Base-by-base conservation (phyloP, 1,140 invertebrate species). In the Copidosoma floridanum region DNA sequence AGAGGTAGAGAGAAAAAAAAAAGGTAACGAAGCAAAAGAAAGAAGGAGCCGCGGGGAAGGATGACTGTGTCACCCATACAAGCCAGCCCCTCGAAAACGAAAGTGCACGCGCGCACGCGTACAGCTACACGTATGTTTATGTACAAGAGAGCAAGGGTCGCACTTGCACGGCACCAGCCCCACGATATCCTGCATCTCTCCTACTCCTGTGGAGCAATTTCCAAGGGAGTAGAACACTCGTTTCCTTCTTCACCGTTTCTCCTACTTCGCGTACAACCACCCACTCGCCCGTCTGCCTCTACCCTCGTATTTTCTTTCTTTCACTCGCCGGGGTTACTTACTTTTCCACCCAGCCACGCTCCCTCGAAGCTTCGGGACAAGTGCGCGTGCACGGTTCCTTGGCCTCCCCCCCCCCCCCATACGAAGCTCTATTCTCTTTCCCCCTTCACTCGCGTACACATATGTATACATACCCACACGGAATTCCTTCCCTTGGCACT, bases 61-160 rank as follows among this genome's bases (percentile, higher is more conserved):
- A 51, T 57, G 62, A 61, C 46, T 62, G 54, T 65, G 46, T 55
- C 58, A 61, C 65, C 61, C 65, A 66, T 63, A 68, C 67, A 53
- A 38, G 51, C 43, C 51, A 66, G 66, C 64, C 65, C 66, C 71
- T 67, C 69, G 63, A 69, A 71, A 72, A 66, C 65, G 64, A 69
- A 70, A 69, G 65, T 69, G 67, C 68, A 69, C 65, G 64, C 65
- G 62, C n/a, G n/a, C n/a, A n/a, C n/a, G n/a, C n/a, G n/a, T n/a
- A n/a, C n/a, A n/a, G n/a, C n/a, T n/a, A n/a, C n/a, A n/a, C n/a
- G n/a, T n/a, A n/a, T n/a, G n/a, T n/a, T n/a, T n/a, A n/a, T n/a
- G n/a, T n/a, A n/a, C n/a, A n/a, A n/a, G n/a, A n/a, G n/a, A n/a
- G n/a, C n/a, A n/a, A n/a, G n/a, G n/a, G n/a, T n/a, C n/a, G n/a